Evolutionary conservation across 2,888 invertebrate species (phyloP), one percentile per base, ranked within the genome.

Genomic region (Drosophila testacea): DNA sequence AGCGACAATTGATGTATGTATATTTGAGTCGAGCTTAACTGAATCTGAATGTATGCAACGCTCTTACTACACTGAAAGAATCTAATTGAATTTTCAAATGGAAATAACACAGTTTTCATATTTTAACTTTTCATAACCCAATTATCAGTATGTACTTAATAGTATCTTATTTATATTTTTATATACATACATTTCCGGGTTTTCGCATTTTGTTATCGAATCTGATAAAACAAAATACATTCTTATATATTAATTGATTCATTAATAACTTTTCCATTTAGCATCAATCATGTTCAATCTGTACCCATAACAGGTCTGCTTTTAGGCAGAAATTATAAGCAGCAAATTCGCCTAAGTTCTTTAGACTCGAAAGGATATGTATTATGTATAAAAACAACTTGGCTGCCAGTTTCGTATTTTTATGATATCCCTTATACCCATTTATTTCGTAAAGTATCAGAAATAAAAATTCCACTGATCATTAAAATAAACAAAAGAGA

Each of bases 401-500:
- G 30, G 30, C 32, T 32, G 32, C 30, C 7, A 5, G 30, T 30
- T 32, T 32, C 32, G 10, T 22, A 42, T 42, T 22, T 42, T 22
- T 42, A 42, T 42, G 22, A 9, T 9, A 22, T 9, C 7, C 3
- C 16, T 4, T 16, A 42, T 11, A 32, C 4, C 22, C 6, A 34
- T 34, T 42, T 34, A 34, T 3, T 32, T 4, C 30, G 13, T 47
- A 11, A 34, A 52, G 28, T 41, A 30, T 16, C n/a, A 7, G 27
- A 11, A 48, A 36, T 13, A 34, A 47, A 42, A 38, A 39, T 63
- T 47, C 51, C 51, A 46, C 46, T 62, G 72, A 10, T 50, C 39
- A n/a, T 41, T 4, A 36, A 47, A 44, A 52, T 48, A 60, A 54
- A 69, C 47, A 57, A 62, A 41, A 42, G 47, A 9, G 39, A 28